Percentiles rank a stretch among this genome's conserved stretches.
Conservation (phyloP, 2,888 invertebrate species). For the Oscheius sp. region DNA sequence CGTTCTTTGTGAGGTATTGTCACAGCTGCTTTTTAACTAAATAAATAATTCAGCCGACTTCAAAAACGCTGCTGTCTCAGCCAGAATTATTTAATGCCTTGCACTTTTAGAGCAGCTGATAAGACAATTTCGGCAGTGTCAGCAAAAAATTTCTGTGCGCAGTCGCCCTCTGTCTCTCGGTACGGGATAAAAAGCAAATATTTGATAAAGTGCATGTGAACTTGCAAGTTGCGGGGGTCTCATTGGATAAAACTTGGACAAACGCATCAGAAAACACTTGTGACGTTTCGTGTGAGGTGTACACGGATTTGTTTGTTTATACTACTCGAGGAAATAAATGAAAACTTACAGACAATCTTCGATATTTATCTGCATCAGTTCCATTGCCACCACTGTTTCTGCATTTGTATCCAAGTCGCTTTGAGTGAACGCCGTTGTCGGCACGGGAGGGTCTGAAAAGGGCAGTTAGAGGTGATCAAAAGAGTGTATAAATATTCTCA, state of each 20-base stretch:
- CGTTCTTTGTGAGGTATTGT: too few species aligned
- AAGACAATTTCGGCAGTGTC: too few species aligned
- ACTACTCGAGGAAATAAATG: not conserved
- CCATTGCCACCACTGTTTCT: slow-evolving; percentile 19
- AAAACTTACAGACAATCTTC: slow-evolving; percentile 25
- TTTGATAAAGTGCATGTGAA: slow-evolving; percentile 25
- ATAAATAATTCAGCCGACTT: too few species aligned
- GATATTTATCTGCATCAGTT: slow-evolving; percentile 22
- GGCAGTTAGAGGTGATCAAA: not conserved
- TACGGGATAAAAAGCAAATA: slow-evolving; percentile 23
- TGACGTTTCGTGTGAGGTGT: slow-evolving; percentile 23
- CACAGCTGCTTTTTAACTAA: too few species aligned
- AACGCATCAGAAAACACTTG: slow-evolving; percentile 25
- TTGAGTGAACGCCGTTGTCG: not conserved
- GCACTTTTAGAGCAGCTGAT: too few species aligned
- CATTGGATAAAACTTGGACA: slow-evolving; percentile 19
- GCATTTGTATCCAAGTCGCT: slow-evolving; percentile 9
- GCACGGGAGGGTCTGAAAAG: slow-evolving; percentile 17
- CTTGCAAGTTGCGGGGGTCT: slow-evolving; percentile 1
- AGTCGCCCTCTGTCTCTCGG: too few species aligned
- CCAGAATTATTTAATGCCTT: too few species aligned
- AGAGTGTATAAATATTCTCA: not conserved
- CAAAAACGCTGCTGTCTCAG: too few species aligned
- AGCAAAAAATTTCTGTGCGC: too few species aligned
- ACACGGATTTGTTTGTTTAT: slow-evolving; percentile 2